Percentiles rank a stretch among this genome's conserved stretches.
phyloP scores from a whole-genome alignment of 2,113 vertebrate species.

The Ciconia stormi region DNA sequence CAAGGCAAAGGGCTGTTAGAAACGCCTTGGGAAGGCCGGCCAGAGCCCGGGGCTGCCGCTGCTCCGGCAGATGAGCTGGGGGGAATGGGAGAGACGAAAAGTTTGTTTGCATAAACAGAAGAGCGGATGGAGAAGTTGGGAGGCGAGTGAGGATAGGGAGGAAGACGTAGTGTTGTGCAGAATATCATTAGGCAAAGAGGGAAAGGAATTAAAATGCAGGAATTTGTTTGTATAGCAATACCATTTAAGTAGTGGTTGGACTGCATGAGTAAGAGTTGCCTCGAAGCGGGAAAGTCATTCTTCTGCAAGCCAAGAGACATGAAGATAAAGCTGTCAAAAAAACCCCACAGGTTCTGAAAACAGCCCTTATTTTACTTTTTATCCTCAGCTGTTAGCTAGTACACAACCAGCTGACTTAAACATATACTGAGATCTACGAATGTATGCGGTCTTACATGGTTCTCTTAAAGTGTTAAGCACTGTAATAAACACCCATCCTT shows the following conservation, averaged over 20 bases:
- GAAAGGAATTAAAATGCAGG: neutral
- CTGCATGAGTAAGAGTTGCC: neutral
- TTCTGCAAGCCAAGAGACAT: neutral
- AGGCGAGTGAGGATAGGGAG: neutral
- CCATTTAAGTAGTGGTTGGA: neutral
- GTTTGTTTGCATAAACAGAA: neutral
- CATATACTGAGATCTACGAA: neutral
- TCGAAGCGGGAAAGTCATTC: neutral
- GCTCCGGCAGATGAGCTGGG: neutral
- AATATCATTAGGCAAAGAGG: neutral
- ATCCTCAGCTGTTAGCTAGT: neutral
- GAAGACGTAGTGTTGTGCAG: neutral
- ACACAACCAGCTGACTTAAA: neutral
- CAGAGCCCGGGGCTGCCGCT: neutral
- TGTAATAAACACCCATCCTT: neutral
- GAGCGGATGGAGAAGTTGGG: neutral
- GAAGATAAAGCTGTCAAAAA: neutral
- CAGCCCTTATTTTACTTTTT: neutral
- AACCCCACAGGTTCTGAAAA: neutral
- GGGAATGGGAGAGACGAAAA: fast-evolving
- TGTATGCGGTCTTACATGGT: neutral
- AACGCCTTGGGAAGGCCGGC: neutral
- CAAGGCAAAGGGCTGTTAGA: fast-evolving
- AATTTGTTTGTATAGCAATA: neutral
- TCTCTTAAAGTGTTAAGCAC: neutral